Evolutionary conservation across 2,113 vertebrate species (phyloP), one percentile per base, ranked within the genome.

Genomic region (Taurulus bubalis): DNA sequence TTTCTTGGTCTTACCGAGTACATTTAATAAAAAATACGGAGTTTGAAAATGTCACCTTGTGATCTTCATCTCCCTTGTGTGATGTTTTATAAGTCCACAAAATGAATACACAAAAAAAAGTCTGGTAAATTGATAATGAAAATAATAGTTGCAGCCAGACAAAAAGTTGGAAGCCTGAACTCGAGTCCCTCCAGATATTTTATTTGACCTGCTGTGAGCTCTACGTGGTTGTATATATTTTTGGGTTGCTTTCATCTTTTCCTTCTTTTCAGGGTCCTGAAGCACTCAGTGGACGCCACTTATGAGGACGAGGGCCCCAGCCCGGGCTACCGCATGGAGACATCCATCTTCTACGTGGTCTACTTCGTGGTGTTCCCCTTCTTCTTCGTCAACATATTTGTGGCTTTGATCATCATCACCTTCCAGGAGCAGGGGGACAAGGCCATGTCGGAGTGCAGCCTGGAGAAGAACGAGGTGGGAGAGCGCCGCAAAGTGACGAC

Each of bases 361-460:
- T 99, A 99, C 93, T 99, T 99, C 32, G 98, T 99, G 87, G 98
- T 99, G 85, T 99, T 99, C 91, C 98, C 98, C 68, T 99, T 99
- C 95, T 99, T 99, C 96, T 99, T 99, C 18, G 98, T 99, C 93
- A 99, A 99, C 95, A 99, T 99, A 90, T 99, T 99, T 16, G 98
- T 99, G 90, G 98, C 98, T 73, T 93, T 99, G 93, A 99, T 99
- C 94, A 99, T 99, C 95, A 99, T 99, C 95, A 99, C 98, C 51
- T 99, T 99, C 92, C 98, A 99, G 95, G 98, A 99, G 92, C 98
- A 99, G 90, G 98, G 98, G 58, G 98, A 99, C 95, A 99, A 98
- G 92, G 98, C 97, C 92, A 99, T 99, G 98, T 97, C 98, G 0
- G 98, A 99, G 67, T 99, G 98, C 91, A 99, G 97, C 92, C 93